Evolutionary conservation across 2,797 vertebrate genomes (phyloP).

Genomic region (Coreius guichenoti): DNA sequence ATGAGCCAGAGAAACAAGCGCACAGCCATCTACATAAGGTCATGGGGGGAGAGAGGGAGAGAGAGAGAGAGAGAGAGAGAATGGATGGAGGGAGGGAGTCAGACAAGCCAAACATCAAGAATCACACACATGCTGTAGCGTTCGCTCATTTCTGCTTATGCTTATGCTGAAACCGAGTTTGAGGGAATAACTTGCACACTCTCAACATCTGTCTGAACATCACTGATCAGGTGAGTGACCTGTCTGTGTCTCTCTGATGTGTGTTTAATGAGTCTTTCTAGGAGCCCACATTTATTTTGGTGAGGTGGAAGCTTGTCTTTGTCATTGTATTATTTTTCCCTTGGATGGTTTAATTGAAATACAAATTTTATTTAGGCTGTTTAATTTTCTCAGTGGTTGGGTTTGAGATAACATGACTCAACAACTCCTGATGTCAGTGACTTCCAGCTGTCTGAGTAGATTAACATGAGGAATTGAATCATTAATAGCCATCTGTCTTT

Average conservation of each 20-base stretch:
- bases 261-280: neutral
- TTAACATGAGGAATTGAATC: neutral
- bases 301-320: neutral
- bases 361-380: neutral
- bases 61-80: conserved; percentile 52
- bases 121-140: neutral
- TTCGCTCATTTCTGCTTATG: neutral
- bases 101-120: conserved; percentile 46
- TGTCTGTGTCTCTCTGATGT: conserved; percentile 49
- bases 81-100: conserved; percentile 66
- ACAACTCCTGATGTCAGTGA: neutral
- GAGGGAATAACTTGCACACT: conserved; percentile 20
- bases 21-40: neutral
- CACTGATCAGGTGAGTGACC: conserved; percentile 77
- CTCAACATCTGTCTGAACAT: conserved; percentile 62
- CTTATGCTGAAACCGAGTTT: conserved; percentile 5
- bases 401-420: neutral
- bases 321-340: neutral
- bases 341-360: neutral
- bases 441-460: conserved; percentile 2
- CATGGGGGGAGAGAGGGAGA: conserved; percentile 6
- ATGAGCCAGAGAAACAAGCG: neutral
- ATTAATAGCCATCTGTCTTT: conserved; percentile 13
- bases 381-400: neutral
- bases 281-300: neutral